Evolutionary conservation across 1,140 invertebrate genomes (phyloP), one percentile per base, ranked within the genome.

Genomic region (Lepidurus couesii): DNA sequence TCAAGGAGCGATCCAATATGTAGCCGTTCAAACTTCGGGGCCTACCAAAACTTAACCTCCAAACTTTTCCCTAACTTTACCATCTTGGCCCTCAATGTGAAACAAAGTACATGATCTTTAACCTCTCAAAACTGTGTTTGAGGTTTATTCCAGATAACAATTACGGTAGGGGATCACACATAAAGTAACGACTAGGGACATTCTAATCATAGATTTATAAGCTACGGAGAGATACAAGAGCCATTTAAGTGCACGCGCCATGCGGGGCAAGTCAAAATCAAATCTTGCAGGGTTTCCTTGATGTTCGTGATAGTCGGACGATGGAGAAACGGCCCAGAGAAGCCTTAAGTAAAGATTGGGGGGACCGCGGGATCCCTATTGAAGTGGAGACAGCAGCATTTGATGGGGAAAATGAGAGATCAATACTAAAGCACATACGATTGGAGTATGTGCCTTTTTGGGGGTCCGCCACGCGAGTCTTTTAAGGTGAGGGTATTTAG

Each of bases 281-380:
- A 65, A 65, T 65, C 21, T 65, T 65, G 53, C 21, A n/a, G 53
- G 53, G 53, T 65, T 65, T 65, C 53, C 53, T 65, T 65, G 53
- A 65, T 65, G 53, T 65, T 65, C 53, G 53, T 65, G 53, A 65
- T 65, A 65, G 53, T 65, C 53, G 53, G 53, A 65, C 45, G 45
- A 47, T 21, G 13, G 53, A 65, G 53, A 13, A 9, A 65, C 53
- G 53, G 53, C 53, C 16, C 16, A 47, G 53, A 13, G 53, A 65
- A 65, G 3, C 53, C 53, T 65, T 65, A 65, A 65, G 53, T 65
- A 65, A 65, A 65, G 53, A 65, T 65, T 65, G 53, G 53, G 53
- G 47, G 21, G 53, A 65, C 16, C 53, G 53, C 53, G 53, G 53
- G 21, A 65, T 65, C 53, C 53, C 53, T 65, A 65, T 65, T 65